Evolutionary conservation across 2,888 invertebrate genomes (phyloP).

Genomic region (Chaetoderma sp.): DNA sequence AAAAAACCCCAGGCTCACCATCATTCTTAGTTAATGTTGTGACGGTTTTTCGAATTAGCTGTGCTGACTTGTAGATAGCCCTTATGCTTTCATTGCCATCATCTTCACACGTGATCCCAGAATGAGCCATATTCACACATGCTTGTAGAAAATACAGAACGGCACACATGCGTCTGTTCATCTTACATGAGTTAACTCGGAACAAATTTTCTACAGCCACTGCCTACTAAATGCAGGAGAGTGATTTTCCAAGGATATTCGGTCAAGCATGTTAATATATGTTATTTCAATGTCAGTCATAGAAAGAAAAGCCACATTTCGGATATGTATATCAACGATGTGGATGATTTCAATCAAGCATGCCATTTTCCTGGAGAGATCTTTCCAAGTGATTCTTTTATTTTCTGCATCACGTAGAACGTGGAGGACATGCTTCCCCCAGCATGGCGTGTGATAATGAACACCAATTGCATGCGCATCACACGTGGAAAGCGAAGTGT

Average conservation of each 20-base stretch:
- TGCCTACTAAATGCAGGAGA: neutral
- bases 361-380: neutral
- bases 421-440: constrained; percentile 5
- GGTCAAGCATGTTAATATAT: constrained; percentile 1
- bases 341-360: constrained; percentile 7
- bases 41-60: constrained; percentile 14
- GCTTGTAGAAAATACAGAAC: constrained; percentile 15
- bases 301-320: constrained; percentile 1
- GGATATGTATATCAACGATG: constrained; percentile 14
- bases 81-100: constrained; percentile 3
- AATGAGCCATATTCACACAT: constrained; percentile 12
- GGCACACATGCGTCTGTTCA: constrained; percentile 12
- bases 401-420: neutral
- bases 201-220: neutral
- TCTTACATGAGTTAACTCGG: neutral
- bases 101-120: constrained; percentile 10
- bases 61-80: constrained; percentile 17
- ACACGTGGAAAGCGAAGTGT: neutral
- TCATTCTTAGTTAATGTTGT: neutral
- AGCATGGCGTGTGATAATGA: constrained; percentile 1
- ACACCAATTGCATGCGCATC: constrained; percentile 9
- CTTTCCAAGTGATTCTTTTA: neutral
- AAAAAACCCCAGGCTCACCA: neutral
- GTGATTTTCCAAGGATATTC: neutral
- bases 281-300: constrained; percentile 12